Conservation (phyloP, 2,113 vertebrate species). For the Spheniscus mendiculus region DNA sequence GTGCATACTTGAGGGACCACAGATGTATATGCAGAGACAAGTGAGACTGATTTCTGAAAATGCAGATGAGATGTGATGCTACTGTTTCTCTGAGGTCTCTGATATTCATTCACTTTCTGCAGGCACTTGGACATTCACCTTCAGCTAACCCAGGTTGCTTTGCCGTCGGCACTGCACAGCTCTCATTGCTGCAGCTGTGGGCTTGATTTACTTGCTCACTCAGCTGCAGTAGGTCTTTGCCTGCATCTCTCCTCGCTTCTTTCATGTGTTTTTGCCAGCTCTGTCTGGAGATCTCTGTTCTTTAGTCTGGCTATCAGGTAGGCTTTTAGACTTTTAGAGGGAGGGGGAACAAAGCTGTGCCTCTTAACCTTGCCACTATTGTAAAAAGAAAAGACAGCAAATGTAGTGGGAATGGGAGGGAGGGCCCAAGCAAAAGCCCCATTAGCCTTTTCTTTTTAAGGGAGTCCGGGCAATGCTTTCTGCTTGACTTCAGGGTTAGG, state of each 20-base stretch:
- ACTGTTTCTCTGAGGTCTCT: not conserved
- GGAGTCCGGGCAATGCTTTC: not conserved
- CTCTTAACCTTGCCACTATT: not conserved
- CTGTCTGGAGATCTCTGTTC: not conserved
- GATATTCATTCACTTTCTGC: not conserved
- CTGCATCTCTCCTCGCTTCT: not conserved
- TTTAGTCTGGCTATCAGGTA: not conserved
- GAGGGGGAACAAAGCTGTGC: not conserved
- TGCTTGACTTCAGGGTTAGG: not conserved
- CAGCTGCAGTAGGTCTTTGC: not conserved
- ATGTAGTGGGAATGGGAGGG: not conserved
- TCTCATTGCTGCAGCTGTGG: not conserved
- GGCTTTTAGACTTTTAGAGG: not conserved
- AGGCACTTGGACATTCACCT: not conserved
- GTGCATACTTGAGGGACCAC: not conserved
- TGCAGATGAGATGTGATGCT: not conserved
- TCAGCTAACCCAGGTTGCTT: not conserved
- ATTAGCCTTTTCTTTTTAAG: not conserved
- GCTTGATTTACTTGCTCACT: not conserved
- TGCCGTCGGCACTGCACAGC: fast-evolving
- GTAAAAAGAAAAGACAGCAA: not conserved
- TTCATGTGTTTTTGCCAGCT: not conserved
- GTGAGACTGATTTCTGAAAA: not conserved
- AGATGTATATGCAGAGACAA: not conserved
- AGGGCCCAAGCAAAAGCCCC: not conserved